Evolutionary conservation across 2,113 vertebrate genomes (phyloP), one percentile per base, ranked within the genome.

Genomic region (Gorsachius goisagi): DNA sequence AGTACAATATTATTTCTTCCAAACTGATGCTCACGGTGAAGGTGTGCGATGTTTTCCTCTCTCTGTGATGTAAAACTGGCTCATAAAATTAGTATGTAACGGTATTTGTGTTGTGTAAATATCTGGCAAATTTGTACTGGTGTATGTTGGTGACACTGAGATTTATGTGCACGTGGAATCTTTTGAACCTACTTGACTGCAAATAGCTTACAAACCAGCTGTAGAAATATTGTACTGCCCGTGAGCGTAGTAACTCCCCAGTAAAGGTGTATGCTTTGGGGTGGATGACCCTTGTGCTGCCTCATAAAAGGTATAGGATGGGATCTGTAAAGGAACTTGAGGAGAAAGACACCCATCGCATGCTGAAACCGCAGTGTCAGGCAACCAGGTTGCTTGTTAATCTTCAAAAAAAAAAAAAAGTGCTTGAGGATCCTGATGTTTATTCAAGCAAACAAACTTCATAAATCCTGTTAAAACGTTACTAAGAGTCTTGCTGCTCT

Each of bases 401-500:
- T 60, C 89, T 89, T 90, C 89, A 78, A 28, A 85, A 84, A 76
- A 78, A 28, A 85, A 84, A 76, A 72, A 75, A 92, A 96, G 82
- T 71, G 76, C 69, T 92, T 11, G 82, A 91, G 95, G 95, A 91
- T 90, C 86, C 68, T 67, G 44, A 37, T 88, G 95, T 76, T 96
- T 95, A 94, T 89, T 93, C 95, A 96, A 91, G 94, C 92, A 95
- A 93, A 95, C 41, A 95, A 93, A 95, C 67, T 72, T 67, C 63
- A 94, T 88, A 96, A 89, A 85, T 79, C 90, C 90, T 88, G 96
- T 96, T 97, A 95, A 97, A 96, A 81, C 93, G 88, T 96, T 94
- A 96, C 93, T 33, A 83, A 26, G 82, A 59, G 87, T 72, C 92
- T 88, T 79, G 62, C 89, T 97, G 95, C 81, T 95, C 79, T 49